A percentile compares a stretch with the other conserved stretches of the same genome.
These are phyloP conservation scores for Toxostoma redivivum DNA, from an alignment of 2,113 vertebrate species.

Conservation along the genomic window DNA sequence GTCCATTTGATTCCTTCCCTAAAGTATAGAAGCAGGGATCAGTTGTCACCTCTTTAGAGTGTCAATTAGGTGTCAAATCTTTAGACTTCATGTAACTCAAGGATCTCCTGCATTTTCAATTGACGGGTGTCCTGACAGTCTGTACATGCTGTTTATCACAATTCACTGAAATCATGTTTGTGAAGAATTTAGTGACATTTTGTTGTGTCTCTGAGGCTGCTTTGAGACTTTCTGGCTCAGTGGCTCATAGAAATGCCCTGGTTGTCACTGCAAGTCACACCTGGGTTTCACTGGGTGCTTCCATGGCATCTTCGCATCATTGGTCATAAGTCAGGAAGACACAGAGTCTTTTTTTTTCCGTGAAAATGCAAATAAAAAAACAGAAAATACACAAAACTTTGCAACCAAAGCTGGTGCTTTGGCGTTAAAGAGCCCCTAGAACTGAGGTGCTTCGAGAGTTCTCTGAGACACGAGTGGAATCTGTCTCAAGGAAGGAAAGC, in stretches of 20 bases:
- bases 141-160: not conserved
- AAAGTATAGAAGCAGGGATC: not conserved
- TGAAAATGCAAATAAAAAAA: not conserved
- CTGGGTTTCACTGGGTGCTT: not conserved
- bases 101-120: not conserved
- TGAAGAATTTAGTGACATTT: not conserved
- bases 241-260: not conserved
- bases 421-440: not conserved
- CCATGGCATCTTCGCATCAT: not conserved
- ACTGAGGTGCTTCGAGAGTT: not conserved
- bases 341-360: not conserved
- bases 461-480: fast-evolving
- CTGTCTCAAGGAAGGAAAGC: not conserved
- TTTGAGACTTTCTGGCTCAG: not conserved
- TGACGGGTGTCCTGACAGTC: not conserved
- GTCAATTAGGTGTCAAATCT: not conserved
- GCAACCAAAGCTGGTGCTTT: not conserved
- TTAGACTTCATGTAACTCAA: not conserved
- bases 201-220: not conserved
- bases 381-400: not conserved
- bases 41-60: not conserved
- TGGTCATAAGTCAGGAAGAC: not conserved
- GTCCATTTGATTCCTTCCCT: not conserved
- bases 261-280: not conserved
- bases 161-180: not conserved